Percentiles rank a stretch among this genome's conserved stretches.
Evolutionary conservation across 2,888 invertebrate species (phyloP).

Genomic region (Oxycera nigricornis): DNA sequence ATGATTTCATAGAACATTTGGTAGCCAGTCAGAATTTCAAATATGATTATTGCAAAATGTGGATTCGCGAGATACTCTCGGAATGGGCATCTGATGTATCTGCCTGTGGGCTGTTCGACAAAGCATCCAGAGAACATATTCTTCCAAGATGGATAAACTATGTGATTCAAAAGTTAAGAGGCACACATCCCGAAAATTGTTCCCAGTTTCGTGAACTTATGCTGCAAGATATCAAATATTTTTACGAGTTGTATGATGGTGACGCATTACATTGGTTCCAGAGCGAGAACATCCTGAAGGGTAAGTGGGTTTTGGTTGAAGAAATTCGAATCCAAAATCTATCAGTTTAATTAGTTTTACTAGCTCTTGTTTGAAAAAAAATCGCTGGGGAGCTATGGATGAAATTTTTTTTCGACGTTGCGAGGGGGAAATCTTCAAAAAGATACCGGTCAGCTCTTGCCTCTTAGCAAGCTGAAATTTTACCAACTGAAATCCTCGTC

Average conservation of each 20-base stretch:
- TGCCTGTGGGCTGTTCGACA: constrained; percentile 33
- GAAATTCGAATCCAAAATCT: background rate
- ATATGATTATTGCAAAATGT: constrained; percentile 25
- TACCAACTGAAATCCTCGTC: no score
- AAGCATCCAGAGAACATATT: constrained; percentile 12
- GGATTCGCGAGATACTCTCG: constrained; percentile 17
- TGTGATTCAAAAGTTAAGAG: constrained; percentile 8
- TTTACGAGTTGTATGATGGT: constrained; percentile 14
- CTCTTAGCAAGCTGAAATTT: no score
- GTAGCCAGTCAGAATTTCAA: background rate
- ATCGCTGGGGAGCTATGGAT: no score
- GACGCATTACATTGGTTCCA: constrained; percentile 25
- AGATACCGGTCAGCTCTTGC: no score
- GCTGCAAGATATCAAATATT: constrained; percentile 15
- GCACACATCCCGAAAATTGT: background rate
- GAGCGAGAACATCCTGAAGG: background rate
- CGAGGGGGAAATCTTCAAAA: no score
- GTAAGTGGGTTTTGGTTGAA: background rate
- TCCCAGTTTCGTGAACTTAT: constrained; percentile 29
- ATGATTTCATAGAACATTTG: constrained; percentile 27
- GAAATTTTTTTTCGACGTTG: no score
- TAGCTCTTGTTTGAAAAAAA: no score
- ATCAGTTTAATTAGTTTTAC: no score
- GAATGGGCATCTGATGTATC: constrained; percentile 44
- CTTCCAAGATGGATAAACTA: constrained; percentile 41